Conservation (phyloP, 2,888 invertebrate species). For the Microchrysa polita region DNA sequence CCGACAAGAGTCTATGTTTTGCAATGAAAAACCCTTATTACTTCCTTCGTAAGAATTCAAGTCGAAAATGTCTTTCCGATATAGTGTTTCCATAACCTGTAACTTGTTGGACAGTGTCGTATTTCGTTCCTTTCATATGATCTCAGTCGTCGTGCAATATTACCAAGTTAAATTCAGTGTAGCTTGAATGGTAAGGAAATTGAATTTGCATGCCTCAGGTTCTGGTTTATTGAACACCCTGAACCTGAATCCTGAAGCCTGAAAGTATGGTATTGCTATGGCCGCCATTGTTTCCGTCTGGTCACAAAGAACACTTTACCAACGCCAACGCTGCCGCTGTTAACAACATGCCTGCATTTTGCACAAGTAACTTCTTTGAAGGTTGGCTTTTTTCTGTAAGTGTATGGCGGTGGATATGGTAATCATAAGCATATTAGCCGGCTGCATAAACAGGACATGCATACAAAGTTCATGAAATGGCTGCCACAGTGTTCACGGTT, state of each 20-base stretch:
- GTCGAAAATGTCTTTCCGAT: conserved; percentile 7
- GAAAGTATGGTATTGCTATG: conserved; percentile 1
- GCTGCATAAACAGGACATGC: too few relatives aligned
- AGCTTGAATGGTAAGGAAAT: conserved; percentile 29
- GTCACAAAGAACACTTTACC: neutral
- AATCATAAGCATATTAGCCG: too few relatives aligned
- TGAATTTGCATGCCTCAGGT: conserved; percentile 44
- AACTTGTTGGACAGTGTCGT: neutral
- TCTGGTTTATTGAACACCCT: conserved; percentile 45
- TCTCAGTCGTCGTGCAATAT: neutral
- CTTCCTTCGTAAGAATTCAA: neutral
- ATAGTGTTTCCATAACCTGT: neutral
- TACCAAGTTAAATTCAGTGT: neutral
- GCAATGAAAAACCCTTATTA: neutral
- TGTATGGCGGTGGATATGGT: too few relatives aligned
- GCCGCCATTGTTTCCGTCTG: neutral
- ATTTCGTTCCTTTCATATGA: neutral
- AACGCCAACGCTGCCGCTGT: too few relatives aligned
- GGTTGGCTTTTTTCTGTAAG: too few relatives aligned
- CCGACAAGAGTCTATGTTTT: too few relatives aligned
- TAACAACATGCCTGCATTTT: too few relatives aligned
- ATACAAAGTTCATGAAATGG: conserved; percentile 6
- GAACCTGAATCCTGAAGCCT: conserved; percentile 11
- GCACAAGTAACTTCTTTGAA: too few relatives aligned
- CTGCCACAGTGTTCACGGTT: neutral